Evolutionary conservation across 30 jellyfish, hydroid and myxozoan species (phyloP), one percentile per base, ranked within the genome.

Genomic region (Aurelia aurita complex sp. Pacific): DNA sequence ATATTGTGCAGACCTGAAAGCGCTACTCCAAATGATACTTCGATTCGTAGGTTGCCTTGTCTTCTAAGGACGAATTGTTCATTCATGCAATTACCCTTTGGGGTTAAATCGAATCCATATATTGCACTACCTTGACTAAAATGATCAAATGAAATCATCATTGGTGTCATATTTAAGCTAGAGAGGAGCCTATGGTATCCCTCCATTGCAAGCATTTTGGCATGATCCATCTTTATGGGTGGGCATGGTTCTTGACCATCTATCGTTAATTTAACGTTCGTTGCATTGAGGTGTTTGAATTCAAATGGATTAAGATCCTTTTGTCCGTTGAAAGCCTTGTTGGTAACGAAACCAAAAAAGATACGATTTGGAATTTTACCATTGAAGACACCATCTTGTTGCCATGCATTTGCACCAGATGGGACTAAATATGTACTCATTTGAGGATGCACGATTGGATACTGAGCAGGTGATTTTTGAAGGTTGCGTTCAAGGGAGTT

Each of bases 321-420:
- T 4, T 4, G 1, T 67, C 76, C 91, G 67, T 69, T 81, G 69
- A 13, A 81, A 18, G 91, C 75, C 1, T 51, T 5, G 23, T 81
- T 53, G 69, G 51, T 69, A 1, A 81, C 85, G 51, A 81, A 8
- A 67, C 85, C 91, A 53, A 50, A 46, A 15, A 81, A 67, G 62
- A 81, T 6, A 2, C 91, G 10, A 65, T 67, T 81, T 67, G 87
- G 87, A 29, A 81, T 52, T 23, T 67, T 69, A 2, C 91, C 85
- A 34, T 51, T 53, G 76, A 81, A 67, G 14, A 59, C 43, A 10
- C 51, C 69, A 51, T 79, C 89, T 55, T 55, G 69, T 10, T 18
- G 46, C 83, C 83, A 73, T 4, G 69, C 43, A 2, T 51, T 73
- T 2, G 8, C 52, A 2, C 34, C 50, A 50, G 51, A 55, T 3